A percentile compares a stretch with the other conserved stretches of the same genome.
phyloP scores from a whole-genome alignment of 2,888 invertebrate genomes.

The Merodon equestris region DNA sequence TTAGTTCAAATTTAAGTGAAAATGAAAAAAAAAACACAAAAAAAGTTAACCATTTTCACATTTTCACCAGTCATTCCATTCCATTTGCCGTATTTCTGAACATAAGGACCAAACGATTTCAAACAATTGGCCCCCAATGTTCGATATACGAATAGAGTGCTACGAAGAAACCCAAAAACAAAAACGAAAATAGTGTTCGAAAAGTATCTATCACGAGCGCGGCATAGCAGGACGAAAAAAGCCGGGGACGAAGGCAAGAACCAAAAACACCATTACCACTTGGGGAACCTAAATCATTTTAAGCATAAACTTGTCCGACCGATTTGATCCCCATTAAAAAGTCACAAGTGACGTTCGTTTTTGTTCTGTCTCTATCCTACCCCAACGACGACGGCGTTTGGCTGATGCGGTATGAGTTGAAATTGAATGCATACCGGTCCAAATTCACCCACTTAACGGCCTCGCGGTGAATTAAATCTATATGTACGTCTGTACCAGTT shows the following conservation, averaged over 20 bases:
- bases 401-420: slow-evolving; percentile 11
- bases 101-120: slow-evolving; percentile 62
- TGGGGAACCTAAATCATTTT: slow-evolving; percentile 65
- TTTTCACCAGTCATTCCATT: slow-evolving; percentile 62
- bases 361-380: background rate
- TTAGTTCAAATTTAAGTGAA: background rate
- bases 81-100: slow-evolving; percentile 44
- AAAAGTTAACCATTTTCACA: slow-evolving; percentile 54
- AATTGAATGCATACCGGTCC: slow-evolving; percentile 38
- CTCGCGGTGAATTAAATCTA: too few relatives aligned
- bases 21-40: slow-evolving; percentile 3
- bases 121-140: slow-evolving; percentile 58
- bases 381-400: background rate
- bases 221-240: background rate
- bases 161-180: background rate
- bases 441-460: background rate
- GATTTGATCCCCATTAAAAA: slow-evolving; percentile 64
- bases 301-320: slow-evolving; percentile 62
- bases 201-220: slow-evolving; percentile 20
- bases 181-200: slow-evolving; percentile 30
- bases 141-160: slow-evolving; percentile 6
- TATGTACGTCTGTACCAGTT: too few relatives aligned
- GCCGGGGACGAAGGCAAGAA: background rate
- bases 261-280: slow-evolving; percentile 57
- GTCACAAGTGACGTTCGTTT: slow-evolving; percentile 56